Percentiles rank a stretch among this genome's conserved stretches.
These are phyloP conservation scores for Embiotoca jacksoni DNA, from an alignment of 2,113 vertebrate genomes.

Conservation along the genomic window DNA sequence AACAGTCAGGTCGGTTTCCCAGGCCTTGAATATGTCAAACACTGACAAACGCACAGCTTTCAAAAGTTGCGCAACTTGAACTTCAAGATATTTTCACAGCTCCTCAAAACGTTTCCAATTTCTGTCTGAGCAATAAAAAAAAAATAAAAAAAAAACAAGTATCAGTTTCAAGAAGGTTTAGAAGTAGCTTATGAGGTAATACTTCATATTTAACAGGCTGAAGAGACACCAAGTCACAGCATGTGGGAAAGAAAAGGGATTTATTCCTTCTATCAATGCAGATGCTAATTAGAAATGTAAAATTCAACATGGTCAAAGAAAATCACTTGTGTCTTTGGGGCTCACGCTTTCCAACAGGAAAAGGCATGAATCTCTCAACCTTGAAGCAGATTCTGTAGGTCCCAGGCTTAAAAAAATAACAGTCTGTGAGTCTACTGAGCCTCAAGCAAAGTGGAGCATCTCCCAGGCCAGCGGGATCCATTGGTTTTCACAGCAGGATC, in stretches of 20 bases:
- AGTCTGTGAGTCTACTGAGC: not conserved
- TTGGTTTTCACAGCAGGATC: conserved; percentile 87
- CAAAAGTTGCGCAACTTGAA: not conserved
- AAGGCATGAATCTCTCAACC: conserved; percentile 12
- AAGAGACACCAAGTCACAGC: conserved; percentile 4
- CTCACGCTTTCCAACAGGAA: conserved; percentile 29
- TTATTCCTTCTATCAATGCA: conserved; percentile 59
- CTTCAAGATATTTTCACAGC: not conserved
- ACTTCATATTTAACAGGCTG: not conserved
- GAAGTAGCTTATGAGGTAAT: not conserved
- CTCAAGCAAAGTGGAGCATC: not conserved
- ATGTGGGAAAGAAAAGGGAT: conserved; percentile 56
- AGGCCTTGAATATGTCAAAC: conserved; percentile 24
- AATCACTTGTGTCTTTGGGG: conserved; percentile 28
- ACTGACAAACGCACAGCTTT: not conserved
- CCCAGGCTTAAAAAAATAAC: not conserved
- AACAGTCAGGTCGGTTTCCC: conserved; percentile 48
- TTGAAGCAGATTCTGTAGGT: conserved; percentile 19
- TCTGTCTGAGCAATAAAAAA: not conserved
- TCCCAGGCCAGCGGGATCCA: not conserved
- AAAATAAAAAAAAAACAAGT: not conserved
- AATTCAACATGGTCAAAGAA: conserved; percentile 34
- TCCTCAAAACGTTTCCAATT: not conserved
- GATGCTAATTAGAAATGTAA: conserved; percentile 47
- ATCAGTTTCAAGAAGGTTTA: not conserved